phyloP scores from a whole-genome alignment of 35 echinoderm and acorn worm genomes.

The Diadema setosum region DNA sequence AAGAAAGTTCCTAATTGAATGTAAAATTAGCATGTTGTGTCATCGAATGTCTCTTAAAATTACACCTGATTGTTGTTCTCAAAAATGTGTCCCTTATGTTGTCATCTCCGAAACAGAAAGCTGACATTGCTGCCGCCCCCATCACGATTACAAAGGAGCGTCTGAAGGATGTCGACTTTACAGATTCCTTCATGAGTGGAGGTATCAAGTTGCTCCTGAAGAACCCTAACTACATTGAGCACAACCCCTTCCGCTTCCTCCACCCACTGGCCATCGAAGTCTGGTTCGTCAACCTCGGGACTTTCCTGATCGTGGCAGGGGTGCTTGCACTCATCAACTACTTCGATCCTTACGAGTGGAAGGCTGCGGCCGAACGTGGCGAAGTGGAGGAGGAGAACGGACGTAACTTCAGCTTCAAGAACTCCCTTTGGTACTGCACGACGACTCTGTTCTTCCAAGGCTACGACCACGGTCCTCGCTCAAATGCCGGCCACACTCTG shows the following conservation, averaged over 20 bases:
- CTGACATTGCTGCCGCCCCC: constrained; percentile 65
- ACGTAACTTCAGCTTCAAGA: constrained; percentile 43
- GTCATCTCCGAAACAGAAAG: too few relatives aligned
- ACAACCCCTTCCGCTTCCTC: constrained; percentile 44
- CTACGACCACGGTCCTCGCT: not conserved
- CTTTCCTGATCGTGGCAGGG: constrained; percentile 22
- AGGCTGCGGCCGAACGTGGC: constrained; percentile 8
- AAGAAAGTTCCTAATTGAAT: too few relatives aligned
- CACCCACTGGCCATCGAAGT: constrained; percentile 61
- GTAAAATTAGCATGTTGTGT: too few relatives aligned
- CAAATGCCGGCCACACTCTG: not conserved
- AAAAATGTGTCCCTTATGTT: too few relatives aligned
- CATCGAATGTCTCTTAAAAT: too few relatives aligned
- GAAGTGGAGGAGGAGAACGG: constrained; percentile 30
- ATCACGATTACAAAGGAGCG: constrained; percentile 30
- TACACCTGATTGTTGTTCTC: too few relatives aligned
- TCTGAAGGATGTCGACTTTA: constrained; percentile 37
- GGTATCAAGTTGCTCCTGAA: constrained; percentile 56
- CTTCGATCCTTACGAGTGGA: constrained; percentile 64
- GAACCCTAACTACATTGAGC: constrained; percentile 38
- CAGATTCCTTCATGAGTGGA: constrained; percentile 51
- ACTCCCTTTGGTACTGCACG: constrained; percentile 59
- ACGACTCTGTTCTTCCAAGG: constrained; percentile 64
- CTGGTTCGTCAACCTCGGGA: constrained; percentile 49
- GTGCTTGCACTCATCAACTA: constrained; percentile 30